Evolutionary conservation across 1,140 invertebrate genomes (phyloP).

Genomic region (Trichogramma pretiosum): DNA sequence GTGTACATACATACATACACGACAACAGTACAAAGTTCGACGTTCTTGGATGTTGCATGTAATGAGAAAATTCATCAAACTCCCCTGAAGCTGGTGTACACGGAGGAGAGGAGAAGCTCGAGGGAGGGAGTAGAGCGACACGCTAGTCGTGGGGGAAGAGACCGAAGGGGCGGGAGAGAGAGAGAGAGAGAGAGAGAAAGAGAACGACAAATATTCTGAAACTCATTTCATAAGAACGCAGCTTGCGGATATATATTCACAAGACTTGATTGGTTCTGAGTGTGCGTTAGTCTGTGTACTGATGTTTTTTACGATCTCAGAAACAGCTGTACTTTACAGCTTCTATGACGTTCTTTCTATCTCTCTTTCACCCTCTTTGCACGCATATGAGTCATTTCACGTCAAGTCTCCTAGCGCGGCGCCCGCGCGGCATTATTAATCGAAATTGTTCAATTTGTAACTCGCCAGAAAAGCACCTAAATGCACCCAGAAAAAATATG

Average conservation of each 20-base stretch:
- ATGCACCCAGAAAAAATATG: too few species aligned
- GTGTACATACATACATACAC: neutral
- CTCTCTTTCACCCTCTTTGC: constrained; percentile 1
- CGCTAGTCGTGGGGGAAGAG: too few species aligned
- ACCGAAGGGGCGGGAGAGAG: too few species aligned
- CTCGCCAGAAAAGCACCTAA: too few species aligned
- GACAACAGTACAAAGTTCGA: neutral
- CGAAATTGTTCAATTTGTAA: too few species aligned
- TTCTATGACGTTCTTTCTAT: constrained; percentile 1
- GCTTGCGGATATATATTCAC: neutral
- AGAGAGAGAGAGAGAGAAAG: too few species aligned
- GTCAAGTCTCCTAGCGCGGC: too few species aligned
- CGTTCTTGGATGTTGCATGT: constrained; percentile 2
- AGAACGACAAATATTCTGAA: constrained; percentile 14
- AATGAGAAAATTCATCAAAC: constrained; percentile 14
- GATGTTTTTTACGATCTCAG: constrained; percentile 6
- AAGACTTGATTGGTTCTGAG: constrained; percentile 9
- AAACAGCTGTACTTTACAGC: constrained; percentile 11
- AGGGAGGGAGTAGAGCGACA: too few species aligned
- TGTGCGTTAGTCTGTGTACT: neutral
- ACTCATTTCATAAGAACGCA: constrained; percentile 12
- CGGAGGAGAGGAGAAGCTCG: neutral
- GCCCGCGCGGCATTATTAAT: too few species aligned
- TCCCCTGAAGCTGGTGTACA: neutral
- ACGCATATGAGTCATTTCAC: too few species aligned